A percentile compares a stretch with the other conserved stretches of the same genome.
Evolutionary conservation across 2,113 vertebrate species (phyloP).

Genomic region (Callospermophilus lateralis): DNA sequence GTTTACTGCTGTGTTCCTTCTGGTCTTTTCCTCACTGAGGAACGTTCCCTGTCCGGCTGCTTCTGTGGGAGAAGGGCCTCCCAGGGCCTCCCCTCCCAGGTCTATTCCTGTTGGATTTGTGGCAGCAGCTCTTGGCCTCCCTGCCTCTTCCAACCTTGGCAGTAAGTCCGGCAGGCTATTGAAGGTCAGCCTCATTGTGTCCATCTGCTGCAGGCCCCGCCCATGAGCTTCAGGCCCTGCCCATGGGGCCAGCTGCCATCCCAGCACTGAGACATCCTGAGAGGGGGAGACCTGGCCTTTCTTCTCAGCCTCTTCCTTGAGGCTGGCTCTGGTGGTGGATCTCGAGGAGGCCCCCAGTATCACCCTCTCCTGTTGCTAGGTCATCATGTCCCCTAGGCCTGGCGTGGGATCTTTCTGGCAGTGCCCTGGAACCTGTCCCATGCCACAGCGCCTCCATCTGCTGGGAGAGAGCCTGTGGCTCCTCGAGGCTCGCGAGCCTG

Average conservation of each 20-base stretch:
- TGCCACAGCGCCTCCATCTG: neutral
- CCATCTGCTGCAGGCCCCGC: neutral
- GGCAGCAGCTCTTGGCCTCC: no score
- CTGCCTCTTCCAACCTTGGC: neutral
- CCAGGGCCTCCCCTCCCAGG: no score
- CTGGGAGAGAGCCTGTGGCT: neutral
- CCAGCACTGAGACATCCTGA: neutral
- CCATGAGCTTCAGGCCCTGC: neutral
- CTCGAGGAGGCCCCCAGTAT: no score
- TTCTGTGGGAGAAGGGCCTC: neutral
- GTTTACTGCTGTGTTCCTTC: neutral
- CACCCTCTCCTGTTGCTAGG: fast-evolving
- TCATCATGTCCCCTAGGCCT: neutral
- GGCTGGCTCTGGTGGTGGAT: neutral
- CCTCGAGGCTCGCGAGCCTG: neutral
- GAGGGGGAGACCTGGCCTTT: neutral
- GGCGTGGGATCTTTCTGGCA: neutral
- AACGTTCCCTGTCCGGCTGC: neutral
- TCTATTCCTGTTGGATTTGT: neutral
- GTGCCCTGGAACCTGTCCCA: fast-evolving
- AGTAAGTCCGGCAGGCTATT: neutral
- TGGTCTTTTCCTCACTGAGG: neutral
- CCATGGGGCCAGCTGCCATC: no score
- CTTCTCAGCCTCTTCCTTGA: neutral
- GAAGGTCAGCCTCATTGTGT: neutral